Percentiles rank a stretch among this genome's conserved stretches.
These are phyloP conservation scores for Colinus virginianus DNA, from an alignment of 2,113 vertebrate genomes.

Conservation along the genomic window DNA sequence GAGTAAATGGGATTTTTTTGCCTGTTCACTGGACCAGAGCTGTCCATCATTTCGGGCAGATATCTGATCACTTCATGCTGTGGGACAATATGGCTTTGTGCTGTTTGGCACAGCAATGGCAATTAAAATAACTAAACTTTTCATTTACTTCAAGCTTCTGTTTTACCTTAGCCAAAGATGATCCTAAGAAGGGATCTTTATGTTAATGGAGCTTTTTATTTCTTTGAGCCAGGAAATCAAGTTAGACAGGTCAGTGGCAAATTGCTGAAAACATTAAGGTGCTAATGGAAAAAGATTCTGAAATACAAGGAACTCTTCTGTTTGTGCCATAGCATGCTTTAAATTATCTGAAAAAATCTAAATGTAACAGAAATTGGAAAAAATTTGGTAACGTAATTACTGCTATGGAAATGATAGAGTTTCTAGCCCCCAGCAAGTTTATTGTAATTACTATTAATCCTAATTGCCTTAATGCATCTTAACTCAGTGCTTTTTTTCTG, in stretches of 20 bases:
- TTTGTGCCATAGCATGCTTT: slow-evolving; percentile 9
- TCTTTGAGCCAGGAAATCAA: background rate
- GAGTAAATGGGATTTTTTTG: slow-evolving; percentile 87
- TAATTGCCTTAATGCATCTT: slow-evolving; percentile 52
- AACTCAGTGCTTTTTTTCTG: slow-evolving; percentile 13
- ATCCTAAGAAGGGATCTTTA: background rate
- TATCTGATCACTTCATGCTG: slow-evolving; percentile 85
- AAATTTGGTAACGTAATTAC: background rate
- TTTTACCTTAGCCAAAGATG: slow-evolving; percentile 46
- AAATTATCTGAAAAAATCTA: background rate
- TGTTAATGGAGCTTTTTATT: background rate
- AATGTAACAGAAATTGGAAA: background rate
- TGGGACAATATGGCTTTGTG: slow-evolving; percentile 84
- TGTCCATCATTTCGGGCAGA: slow-evolving; percentile 88
- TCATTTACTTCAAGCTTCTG: slow-evolving; percentile 62
- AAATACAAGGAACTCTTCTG: background rate
- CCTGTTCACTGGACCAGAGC: slow-evolving; percentile 82
- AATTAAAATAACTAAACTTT: slow-evolving; percentile 71
- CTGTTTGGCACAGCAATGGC: slow-evolving; percentile 71
- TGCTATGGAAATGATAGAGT: background rate
- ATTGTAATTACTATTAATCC: slow-evolving; percentile 59
- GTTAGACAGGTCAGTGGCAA: background rate
- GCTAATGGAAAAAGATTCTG: background rate
- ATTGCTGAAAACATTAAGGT: background rate
- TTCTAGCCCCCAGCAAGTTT: slow-evolving; percentile 42